phyloP scores from a whole-genome alignment of 2,888 invertebrate species.

The Entomobrya multifasciata region DNA sequence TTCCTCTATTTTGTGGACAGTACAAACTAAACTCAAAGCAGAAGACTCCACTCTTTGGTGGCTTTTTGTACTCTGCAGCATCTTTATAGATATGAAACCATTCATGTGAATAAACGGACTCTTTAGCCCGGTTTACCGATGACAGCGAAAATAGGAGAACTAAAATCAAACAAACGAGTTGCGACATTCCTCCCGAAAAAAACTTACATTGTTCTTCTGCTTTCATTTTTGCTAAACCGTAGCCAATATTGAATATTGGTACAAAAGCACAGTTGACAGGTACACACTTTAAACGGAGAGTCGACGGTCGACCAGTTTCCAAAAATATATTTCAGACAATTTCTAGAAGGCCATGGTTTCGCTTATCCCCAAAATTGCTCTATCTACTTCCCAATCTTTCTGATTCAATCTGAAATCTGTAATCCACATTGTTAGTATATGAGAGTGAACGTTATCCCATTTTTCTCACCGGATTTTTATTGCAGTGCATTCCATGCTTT shows the following conservation, averaged over 20 bases:
- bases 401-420: constrained; percentile 31
- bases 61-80: no score
- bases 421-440: constrained; percentile 9
- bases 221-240: neutral
- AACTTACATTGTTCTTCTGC: neutral
- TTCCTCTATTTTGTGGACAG: neutral
- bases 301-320: neutral
- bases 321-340: neutral
- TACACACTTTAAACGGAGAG: neutral
- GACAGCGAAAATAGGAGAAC: neutral
- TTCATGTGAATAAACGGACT: neutral
- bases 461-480: constrained; percentile 19
- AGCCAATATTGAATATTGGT: no score
- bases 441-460: neutral
- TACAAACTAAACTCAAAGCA: neutral
- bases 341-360: neutral
- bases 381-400: neutral
- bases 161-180: neutral
- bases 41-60: neutral
- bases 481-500: neutral
- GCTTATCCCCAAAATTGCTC: neutral
- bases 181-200: neutral
- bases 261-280: neutral
- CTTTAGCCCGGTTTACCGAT: neutral
- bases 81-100: neutral